Percentiles rank a stretch among this genome's conserved stretches.
These are phyloP conservation scores for Neosilurus mollespiculum DNA, from an alignment of 2,797 vertebrate species.

Conservation along the genomic window DNA sequence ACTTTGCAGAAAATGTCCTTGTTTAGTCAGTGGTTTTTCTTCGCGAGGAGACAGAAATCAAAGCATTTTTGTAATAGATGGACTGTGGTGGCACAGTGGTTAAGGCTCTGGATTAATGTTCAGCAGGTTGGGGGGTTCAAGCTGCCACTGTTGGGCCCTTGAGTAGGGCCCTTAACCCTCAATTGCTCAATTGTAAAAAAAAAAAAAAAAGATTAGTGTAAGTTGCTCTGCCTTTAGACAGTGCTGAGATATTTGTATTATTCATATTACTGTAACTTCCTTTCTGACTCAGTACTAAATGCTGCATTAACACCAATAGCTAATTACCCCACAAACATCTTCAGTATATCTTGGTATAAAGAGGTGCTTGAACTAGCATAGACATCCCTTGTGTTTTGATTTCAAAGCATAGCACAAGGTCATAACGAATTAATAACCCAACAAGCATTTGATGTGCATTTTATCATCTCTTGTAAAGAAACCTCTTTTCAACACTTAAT, in stretches of 20 bases:
- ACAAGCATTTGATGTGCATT: neutral
- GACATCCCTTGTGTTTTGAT: neutral
- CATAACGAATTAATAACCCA: neutral
- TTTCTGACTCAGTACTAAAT: neutral
- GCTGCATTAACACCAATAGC: neutral
- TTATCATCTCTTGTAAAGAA: conserved; percentile 63
- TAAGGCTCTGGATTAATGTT: too few species aligned
- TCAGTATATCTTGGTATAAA: neutral
- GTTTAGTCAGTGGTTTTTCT: too few species aligned
- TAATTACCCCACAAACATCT: neutral
- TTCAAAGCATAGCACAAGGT: conserved; percentile 13
- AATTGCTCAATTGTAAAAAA: too few species aligned
- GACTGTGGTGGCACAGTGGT: too few species aligned
- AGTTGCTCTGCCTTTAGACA: too few species aligned
- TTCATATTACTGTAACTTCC: neutral
- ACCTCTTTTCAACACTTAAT: conserved; percentile 67
- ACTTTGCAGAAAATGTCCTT: too few species aligned
- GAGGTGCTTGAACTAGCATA: neutral
- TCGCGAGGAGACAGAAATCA: too few species aligned
- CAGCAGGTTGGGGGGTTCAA: too few species aligned
- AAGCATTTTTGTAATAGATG: too few species aligned
- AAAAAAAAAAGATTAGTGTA: too few species aligned
- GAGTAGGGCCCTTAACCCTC: too few species aligned
- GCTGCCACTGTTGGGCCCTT: too few species aligned
- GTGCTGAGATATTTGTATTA: neutral